These are phyloP conservation scores for Leuctra nigra DNA, from an alignment of 2,888 invertebrate genomes.

Conservation along the genomic window DNA sequence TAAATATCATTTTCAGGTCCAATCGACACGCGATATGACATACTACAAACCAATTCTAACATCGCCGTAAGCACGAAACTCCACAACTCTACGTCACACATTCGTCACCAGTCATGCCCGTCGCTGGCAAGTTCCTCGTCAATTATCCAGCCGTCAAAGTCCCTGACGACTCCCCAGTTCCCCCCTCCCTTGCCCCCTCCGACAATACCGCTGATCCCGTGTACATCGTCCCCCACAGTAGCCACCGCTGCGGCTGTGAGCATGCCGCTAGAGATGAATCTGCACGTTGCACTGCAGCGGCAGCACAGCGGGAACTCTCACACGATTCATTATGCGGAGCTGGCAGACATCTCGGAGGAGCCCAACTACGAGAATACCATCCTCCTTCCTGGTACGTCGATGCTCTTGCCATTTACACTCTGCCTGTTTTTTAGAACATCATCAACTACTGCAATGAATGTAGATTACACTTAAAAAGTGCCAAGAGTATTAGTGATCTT, in stretches of 20 bases:
- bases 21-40: conserved; percentile 40
- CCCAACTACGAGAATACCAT: conserved; percentile 49
- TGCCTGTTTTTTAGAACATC: too few relatives aligned
- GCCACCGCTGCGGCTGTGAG: conserved; percentile 32
- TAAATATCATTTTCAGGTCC: conserved; percentile 32
- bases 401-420: too few relatives aligned
- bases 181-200: conserved; percentile 29
- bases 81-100: conserved; percentile 26
- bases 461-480: too few relatives aligned
- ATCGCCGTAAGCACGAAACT: conserved; percentile 18
- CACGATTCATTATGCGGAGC: conserved; percentile 32
- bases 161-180: conserved; percentile 30
- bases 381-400: conserved; percentile 43
- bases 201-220: conserved; percentile 22
- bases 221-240: conserved; percentile 6
- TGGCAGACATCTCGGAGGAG: conserved; percentile 39
- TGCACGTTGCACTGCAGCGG: conserved; percentile 25
- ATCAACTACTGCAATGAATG: too few relatives aligned
- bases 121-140: conserved; percentile 26
- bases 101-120: conserved; percentile 28
- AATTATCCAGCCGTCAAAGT: conserved; percentile 28
- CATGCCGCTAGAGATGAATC: conserved; percentile 35
- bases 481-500: too few relatives aligned
- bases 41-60: conserved; percentile 37
- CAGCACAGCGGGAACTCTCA: conserved; percentile 28